Conservation (phyloP, 2,888 invertebrate genomes). For the Plagiodera versicolora region DNA sequence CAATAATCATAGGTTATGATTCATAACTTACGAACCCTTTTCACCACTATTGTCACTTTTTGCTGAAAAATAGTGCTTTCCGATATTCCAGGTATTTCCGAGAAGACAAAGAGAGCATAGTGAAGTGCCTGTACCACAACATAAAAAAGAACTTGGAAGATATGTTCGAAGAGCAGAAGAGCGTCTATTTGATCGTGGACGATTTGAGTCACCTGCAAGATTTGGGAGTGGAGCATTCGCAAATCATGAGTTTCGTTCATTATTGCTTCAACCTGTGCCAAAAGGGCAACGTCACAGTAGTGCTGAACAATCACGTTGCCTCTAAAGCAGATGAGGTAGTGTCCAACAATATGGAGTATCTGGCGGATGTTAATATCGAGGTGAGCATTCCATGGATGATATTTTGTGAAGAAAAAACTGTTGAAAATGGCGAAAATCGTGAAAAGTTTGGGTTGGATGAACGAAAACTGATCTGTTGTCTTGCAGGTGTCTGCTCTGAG, state of each 20-base stretch:
- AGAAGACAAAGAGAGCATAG: conserved; percentile 48
- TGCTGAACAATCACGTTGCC: conserved; percentile 63
- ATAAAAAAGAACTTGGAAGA: conserved; percentile 34
- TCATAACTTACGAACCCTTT: no score
- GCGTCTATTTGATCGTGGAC: conserved; percentile 64
- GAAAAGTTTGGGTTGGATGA: no score
- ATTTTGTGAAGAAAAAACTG: no score
- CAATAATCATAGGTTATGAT: no score
- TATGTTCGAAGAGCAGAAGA: conserved; percentile 27
- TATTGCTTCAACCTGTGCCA: conserved; percentile 54
- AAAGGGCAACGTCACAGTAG: conserved; percentile 54
- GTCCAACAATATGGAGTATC: conserved; percentile 64
- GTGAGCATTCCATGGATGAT: no score
- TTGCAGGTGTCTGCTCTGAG: conserved; percentile 69
- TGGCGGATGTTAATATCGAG: conserved; percentile 65
- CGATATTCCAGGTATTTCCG: no score
- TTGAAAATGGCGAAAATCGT: no score
- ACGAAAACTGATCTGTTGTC: no score
- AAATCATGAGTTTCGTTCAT: conserved; percentile 59
- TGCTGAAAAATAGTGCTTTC: no score
- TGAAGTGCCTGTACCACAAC: conserved; percentile 58
- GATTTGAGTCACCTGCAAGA: conserved; percentile 73
- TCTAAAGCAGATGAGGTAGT: conserved; percentile 63
- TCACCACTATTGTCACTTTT: no score
- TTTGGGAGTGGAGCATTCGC: conserved; percentile 59